A percentile compares a stretch with the other conserved stretches of the same genome.
Evolutionary conservation across 2,888 invertebrate species (phyloP).

Genomic region (Drosophila mimica): DNA sequence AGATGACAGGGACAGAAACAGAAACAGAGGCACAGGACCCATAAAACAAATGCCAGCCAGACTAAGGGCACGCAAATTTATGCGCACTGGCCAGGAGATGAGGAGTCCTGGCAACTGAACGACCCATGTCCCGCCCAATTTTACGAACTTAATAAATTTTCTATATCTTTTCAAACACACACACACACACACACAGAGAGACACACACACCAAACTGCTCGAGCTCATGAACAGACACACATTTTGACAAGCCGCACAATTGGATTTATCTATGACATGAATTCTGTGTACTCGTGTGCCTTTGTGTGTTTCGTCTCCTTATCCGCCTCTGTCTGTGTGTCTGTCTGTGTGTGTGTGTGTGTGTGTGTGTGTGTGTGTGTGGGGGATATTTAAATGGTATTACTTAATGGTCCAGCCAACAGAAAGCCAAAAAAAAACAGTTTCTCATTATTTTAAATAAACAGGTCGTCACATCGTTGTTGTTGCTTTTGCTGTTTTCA

Average conservation of each 20-base stretch:
- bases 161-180: conserved; percentile 71
- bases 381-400: conserved; percentile 58
- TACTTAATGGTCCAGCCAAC: conserved; percentile 70
- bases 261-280: conserved; percentile 70
- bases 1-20: conserved; percentile 28
- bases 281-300: conserved; percentile 25
- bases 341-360: conserved; percentile 14
- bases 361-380: conserved; percentile 26
- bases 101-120: conserved; percentile 26
- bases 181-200: background rate
- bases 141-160: conserved; percentile 79
- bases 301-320: conserved; percentile 18
- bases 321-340: conserved; percentile 5
- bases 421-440: conserved; percentile 40
- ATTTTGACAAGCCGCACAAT: conserved; percentile 75
- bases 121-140: conserved; percentile 49
- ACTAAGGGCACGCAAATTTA: conserved; percentile 61
- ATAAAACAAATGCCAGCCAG: conserved; percentile 28
- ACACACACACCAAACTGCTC: background rate
- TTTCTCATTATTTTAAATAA: conserved; percentile 80
- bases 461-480: conserved; percentile 70
- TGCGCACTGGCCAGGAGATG: conserved; percentile 48
- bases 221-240: conserved; percentile 18
- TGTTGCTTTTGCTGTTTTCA: conserved; percentile 12
- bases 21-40: conserved; percentile 35